Base-by-base conservation (phyloP, 2,113 vertebrate genomes). In the Boleophthalmus pectinirostris region DNA sequence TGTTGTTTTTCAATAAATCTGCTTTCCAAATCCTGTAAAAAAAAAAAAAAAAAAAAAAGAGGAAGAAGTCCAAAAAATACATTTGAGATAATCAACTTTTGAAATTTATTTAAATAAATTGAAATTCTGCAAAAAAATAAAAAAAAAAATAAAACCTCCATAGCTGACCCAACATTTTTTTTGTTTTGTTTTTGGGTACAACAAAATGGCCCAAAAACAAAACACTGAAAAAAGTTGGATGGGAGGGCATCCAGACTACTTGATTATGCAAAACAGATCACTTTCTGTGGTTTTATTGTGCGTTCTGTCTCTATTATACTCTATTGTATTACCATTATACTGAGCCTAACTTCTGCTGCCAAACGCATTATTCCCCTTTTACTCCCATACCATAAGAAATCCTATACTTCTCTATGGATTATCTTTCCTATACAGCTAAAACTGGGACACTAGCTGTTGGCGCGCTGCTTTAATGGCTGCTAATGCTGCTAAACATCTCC, bases 401-500 rank as follows among this genome's bases (percentile, higher is more conserved):
- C 78, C 80, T 74, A 74, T 69, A 74, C 68, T 56, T 57, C 81
- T 79, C 72, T 38, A 78, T 70, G 87, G 88, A 90, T 91, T 92
- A 88, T 86, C 78, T 85, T 85, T 84, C 77, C 73, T 86, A 81
- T 82, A 79, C 69, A 70, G 63, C 49, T 70, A 54, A 85, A 89
- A 92, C 85, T 90, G 70, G 89, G 82, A 69, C 79, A 74, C 68
- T 71, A 77, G 73, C 49, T 69, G 74, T 80, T 90, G 85, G 80
- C 86, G 70, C 76, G 72, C 81, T 75, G 83, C 82, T 74, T 90
- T 91, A 93, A 93, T 91, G 91, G 90, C 90, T 92, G 82, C 85
- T 92, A 92, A 92, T 92, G 91, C 90, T 66, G 82, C 86, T 90
- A 91, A 93, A 92, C 85, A 87, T 88, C 72, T 75, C 54, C 46